Evolutionary conservation across 2,888 invertebrate species (phyloP).

Genomic region (Cremastinae sp.): DNA sequence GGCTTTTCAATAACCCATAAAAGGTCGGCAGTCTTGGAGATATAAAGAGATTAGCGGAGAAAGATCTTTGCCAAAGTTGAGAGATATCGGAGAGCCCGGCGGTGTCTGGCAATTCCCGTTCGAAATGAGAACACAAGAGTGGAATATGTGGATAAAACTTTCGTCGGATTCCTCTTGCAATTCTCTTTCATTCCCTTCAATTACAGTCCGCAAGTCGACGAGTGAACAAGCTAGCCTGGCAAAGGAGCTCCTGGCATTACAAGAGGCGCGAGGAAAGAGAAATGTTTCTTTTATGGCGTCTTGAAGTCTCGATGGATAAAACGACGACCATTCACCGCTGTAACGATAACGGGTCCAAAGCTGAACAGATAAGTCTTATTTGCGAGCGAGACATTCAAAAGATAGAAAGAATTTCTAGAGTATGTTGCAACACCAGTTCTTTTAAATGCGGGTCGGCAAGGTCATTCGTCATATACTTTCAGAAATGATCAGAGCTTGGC

Average conservation of each 20-base stretch:
- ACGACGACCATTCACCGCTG: conserved; percentile 29
- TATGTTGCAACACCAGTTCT: background rate
- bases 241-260: conserved; percentile 32
- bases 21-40: conserved; percentile 33
- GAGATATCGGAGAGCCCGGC: conserved; percentile 17
- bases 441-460: no score
- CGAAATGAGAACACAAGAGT: conserved; percentile 34
- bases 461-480: background rate
- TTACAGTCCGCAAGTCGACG: conserved; percentile 33
- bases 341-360: conserved; percentile 38
- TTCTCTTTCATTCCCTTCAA: conserved; percentile 44
- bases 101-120: conserved; percentile 39
- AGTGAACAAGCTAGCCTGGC: conserved; percentile 26
- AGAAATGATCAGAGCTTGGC: no score
- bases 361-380: conserved; percentile 41
- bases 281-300: conserved; percentile 52
- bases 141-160: conserved; percentile 48
- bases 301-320: conserved; percentile 45
- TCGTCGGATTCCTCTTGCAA: conserved; percentile 47
- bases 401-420: conserved; percentile 27
- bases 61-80: conserved; percentile 47
- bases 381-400: conserved; percentile 23
- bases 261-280: conserved; percentile 31
- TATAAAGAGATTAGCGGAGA: conserved; percentile 11
- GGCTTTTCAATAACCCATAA: conserved; percentile 18